A percentile compares a stretch with the other conserved stretches of the same genome.
Conservation (phyloP, 2,797 vertebrate species). For the Gadopsis marmoratus region DNA sequence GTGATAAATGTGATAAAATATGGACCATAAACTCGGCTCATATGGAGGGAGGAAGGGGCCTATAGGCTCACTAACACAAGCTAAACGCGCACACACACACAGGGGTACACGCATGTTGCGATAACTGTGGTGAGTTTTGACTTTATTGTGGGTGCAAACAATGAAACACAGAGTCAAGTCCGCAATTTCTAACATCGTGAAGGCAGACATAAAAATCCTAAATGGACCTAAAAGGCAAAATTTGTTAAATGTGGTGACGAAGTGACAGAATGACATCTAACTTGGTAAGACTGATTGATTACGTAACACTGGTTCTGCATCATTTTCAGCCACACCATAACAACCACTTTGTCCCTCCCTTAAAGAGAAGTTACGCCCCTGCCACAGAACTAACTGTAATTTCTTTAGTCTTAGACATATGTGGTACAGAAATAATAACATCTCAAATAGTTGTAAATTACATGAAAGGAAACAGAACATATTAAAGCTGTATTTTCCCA, state of each 20-base stretch:
- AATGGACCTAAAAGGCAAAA: neutral
- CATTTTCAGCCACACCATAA: neutral
- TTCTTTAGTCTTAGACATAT: neutral
- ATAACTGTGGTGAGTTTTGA: neutral
- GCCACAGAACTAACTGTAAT: neutral
- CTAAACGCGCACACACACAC: slow-evolving; percentile 3
- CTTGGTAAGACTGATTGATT: neutral
- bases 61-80: slow-evolving; percentile 35
- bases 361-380: no score
- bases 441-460: neutral
- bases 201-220: neutral
- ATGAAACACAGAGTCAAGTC: neutral
- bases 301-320: neutral
- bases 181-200: neutral
- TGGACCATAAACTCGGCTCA: slow-evolving; percentile 64
- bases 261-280: neutral
- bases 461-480: neutral
- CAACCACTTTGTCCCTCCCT: neutral
- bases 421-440: no score
- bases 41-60: slow-evolving; percentile 28
- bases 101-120: neutral
- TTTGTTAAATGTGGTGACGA: neutral
- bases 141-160: neutral
- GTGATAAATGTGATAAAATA: slow-evolving; percentile 75
- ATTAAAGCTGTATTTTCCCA: neutral